Base-by-base conservation (phyloP, 2,888 invertebrate species). In the Aleiodes testaceus region DNA sequence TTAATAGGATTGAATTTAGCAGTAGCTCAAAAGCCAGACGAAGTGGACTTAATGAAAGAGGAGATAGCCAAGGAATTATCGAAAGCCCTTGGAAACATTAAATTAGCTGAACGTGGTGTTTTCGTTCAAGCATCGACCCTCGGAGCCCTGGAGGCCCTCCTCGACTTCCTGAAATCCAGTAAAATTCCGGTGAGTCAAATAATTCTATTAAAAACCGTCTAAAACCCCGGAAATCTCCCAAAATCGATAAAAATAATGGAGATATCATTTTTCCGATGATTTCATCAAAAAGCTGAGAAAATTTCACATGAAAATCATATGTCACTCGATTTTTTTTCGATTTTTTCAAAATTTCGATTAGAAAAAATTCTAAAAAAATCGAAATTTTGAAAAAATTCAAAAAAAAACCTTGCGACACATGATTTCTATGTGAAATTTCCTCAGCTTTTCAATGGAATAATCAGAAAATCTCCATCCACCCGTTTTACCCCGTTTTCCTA, bases 121-220 rank as follows among this genome's bases (percentile, higher is more conserved):
- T 98, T 97, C 88, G 99, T 99, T n/a, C 99, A 99, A 85, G 99
- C 99, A 0, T 99, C 98, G 1, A 99, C 99, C n/a, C 91, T 99
- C 5, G 99, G 99, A 6, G 99, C 99, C 0, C 89, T 99, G 9
- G 99, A 99, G 88, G 99, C 99, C 0, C 89, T 99, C 69, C 89
- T 98, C 4, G 97, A 98, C 86, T 99, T 98, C 89, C 91, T 99
- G 67, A 92, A 92, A 79, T 92, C 93, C 67, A 97, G 97, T 77
- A 96, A 96, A 89, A 98, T 98, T 87, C 98, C 98, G 85, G 96
- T 97, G 86, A 93, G 94, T 92, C 69, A 36, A 30, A 55, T 12
- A 16, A 55, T 22, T 12, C 11, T 9, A 6, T 20, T 6, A 30
- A 30, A 3, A n/a, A n/a, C n/a, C n/a, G n/a, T n/a, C n/a, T n/a